Evolutionary conservation across 2,888 invertebrate genomes (phyloP).

Genomic region (Clistopyga incitator): DNA sequence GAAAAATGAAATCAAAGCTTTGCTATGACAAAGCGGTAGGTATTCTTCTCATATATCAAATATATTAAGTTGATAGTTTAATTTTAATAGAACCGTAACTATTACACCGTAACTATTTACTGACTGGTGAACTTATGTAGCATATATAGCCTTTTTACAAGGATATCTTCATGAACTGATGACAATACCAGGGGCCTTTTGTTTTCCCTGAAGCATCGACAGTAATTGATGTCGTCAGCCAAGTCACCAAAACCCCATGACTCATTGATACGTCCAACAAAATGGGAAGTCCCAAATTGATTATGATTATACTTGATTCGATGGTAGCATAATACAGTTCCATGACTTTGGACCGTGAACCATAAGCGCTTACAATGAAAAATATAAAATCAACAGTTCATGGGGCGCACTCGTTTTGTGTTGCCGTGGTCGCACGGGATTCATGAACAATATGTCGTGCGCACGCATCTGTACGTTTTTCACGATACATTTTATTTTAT

Average conservation of each 20-base stretch:
- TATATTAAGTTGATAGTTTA: too few relatives aligned
- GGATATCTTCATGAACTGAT: not conserved
- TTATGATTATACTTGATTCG: not conserved
- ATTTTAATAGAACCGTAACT: too few relatives aligned
- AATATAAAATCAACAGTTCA: constrained; percentile 14
- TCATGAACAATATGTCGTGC: constrained; percentile 56
- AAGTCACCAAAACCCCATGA: constrained; percentile 14
- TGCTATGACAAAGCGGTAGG: too few relatives aligned
- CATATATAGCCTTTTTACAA: not conserved
- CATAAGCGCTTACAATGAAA: constrained; percentile 46
- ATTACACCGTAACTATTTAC: too few relatives aligned
- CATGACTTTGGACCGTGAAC: constrained; percentile 13
- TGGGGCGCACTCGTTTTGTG: not conserved
- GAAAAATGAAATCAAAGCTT: too few relatives aligned
- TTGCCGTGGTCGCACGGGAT: constrained; percentile 46
- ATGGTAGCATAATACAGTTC: constrained; percentile 27
- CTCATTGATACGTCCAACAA: constrained; percentile 3
- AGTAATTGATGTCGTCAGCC: not conserved
- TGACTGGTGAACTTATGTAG: too few relatives aligned
- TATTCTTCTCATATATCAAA: too few relatives aligned
- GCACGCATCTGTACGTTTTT: constrained; percentile 39
- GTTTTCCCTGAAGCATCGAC: not conserved
- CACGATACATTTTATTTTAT: constrained; percentile 44
- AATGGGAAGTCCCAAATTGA: not conserved
- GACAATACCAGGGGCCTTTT: not conserved